Evolutionary conservation across 2,113 vertebrate species (phyloP), one percentile per base, ranked within the genome.

Genomic region (Myiopsitta monachus): DNA sequence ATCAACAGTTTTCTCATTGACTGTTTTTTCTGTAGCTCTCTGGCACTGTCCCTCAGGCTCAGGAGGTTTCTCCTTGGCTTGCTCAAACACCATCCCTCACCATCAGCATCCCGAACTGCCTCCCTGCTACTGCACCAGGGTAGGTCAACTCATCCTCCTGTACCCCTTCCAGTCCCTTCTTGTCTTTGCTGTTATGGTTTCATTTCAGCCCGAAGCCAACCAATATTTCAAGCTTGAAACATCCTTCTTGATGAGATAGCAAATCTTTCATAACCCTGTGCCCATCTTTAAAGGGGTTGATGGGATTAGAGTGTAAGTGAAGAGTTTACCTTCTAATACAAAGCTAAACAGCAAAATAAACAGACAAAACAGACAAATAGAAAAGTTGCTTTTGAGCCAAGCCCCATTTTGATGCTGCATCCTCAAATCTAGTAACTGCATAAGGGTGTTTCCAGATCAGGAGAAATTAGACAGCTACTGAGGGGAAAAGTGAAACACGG

Each of bases 61-160:
- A 19, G 27, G 15, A n/a, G n/a, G 10, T 23, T 49, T 69, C 30
- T 91, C 61, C 43, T 62, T 10, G 49, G 2, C 64, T 33, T 59
- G 55, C 31, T 7, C 8, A 9, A 95, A 14, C 18, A 36, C 13
- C 30, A 24, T 28, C 67, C 21, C 28, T 41, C 46, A 18, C 36
- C 4, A 1, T 3, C 70, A 57, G 44, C 36, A 51, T 14, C 78
- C 62, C 1, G 14, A 47, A 28, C 16, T 16, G 23, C 33, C 63
- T 67, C 22, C 43, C 33, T 5, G 2, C 3, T 57, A n/a, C 33
- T 57, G 13, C 21, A 22, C 6, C 30, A 0, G 0, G 4, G 2
- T 54, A 64, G 30, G 16, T 39, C 0, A 0, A 26, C 18, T 54
- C 41, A 38, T n/a, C 39, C 30, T 47, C 17, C 77, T 63, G n/a